Percentiles rank a stretch among this genome's conserved stretches.
Evolutionary conservation across 2,888 invertebrate species (phyloP).

Genomic region (Acholoe squamosa): DNA sequence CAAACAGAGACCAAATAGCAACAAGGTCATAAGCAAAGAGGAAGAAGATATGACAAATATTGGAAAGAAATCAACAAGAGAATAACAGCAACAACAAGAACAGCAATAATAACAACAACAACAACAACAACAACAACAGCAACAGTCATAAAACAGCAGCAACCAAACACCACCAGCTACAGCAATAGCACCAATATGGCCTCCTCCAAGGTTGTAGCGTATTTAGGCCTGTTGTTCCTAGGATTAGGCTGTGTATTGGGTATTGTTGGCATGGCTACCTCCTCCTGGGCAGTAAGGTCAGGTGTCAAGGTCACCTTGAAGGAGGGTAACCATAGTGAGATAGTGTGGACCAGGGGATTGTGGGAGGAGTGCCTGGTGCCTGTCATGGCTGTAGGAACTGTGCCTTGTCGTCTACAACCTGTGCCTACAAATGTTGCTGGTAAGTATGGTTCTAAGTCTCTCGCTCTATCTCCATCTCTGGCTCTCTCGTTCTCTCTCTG

Average conservation of each 20-base stretch:
- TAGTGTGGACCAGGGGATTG: background rate
- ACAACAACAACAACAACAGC: no score
- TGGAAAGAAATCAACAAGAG: no score
- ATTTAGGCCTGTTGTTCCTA: background rate
- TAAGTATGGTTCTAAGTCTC: background rate
- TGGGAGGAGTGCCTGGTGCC: background rate
- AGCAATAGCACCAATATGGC: no score
- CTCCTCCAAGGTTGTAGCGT: background rate
- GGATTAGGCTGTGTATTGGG: background rate
- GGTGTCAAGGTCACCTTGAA: background rate
- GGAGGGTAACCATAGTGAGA: background rate
- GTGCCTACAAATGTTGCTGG: background rate
- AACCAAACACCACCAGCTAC: no score
- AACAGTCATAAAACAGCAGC: no score
- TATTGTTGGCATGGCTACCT: background rate
- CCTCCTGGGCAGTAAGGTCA: background rate
- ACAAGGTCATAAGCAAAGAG: no score
- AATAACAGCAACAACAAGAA: no score
- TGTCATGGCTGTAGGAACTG: background rate
- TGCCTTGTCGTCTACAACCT: background rate
- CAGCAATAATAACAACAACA: no score
- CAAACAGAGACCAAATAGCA: no score
- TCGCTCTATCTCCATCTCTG: no score
- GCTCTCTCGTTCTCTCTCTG: no score
- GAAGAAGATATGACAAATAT: no score